Base-by-base conservation (phyloP, 2,888 invertebrate genomes). In the Dromius quadrimaculatus region DNA sequence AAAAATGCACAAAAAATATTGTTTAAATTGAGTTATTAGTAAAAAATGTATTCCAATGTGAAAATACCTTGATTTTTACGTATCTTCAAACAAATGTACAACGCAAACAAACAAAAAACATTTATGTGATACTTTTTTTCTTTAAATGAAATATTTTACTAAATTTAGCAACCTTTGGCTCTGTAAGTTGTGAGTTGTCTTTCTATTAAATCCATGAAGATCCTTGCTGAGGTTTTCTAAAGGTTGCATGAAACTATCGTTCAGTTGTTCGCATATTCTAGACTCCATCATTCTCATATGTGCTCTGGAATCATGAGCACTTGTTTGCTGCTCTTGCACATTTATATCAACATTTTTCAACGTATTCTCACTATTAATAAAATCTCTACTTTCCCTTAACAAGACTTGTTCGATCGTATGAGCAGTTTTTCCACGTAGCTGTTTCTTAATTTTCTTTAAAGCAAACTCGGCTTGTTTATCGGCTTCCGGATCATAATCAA, bases 351-450 rank as follows among this genome's bases (percentile, higher is more conserved):
- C 80, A 13, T 85, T 84, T 50, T 83, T 75, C 63, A 82, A 82
- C 4, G 83, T 79, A 76, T 81, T 81, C 79, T 83, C 83, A 0
- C 84, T 47, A 11, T 28, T 68, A 11, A 15, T 59, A 75, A 85
- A 84, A 73, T 81, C 83, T 74, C 82, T 79, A 72, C 85, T 88
- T 75, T 90, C 88, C 36, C 87, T 85, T 43, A 91, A 80, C 41
- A 91, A 82, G 9, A 88, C 87, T 72, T 87, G 86, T 74, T 88
- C 90, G 72, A 93, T 93, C 47, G 89, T 89, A 77, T 86, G 88
- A 3, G 92, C 92, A 1, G 92, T 92, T 84, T 90, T 92, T 59
- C 92, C 92, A 76, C 90, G 86, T 50, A 91, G 80, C 76, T 83
- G 85, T 74, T 85, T 86, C 74, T 86, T 85, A 43, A 83, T 79